Base-by-base conservation (phyloP, 1,140 invertebrate species). In the Bombus breviceps region DNA sequence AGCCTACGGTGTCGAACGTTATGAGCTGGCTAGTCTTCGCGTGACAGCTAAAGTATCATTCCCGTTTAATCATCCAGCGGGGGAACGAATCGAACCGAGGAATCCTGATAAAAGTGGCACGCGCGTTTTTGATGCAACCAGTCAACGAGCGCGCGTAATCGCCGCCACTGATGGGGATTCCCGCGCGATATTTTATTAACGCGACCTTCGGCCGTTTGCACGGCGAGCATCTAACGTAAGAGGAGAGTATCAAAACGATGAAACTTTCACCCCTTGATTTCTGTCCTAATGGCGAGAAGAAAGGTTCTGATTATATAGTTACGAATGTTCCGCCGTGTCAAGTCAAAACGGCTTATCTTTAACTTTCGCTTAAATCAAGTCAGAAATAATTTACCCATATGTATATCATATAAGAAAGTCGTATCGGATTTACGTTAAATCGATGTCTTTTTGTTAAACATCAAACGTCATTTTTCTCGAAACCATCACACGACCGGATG, bases 171-270 rank as follows among this genome's bases (percentile, higher is more conserved):
- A 53, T 69, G 68, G n/a, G 43, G 34, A n/a, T 39, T 66, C 6
- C 66, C 28, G 28, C 41, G 66, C 6, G 64, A 47, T 68, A 47
- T 80, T 68, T 69, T 69, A 69, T 80, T 80, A 80, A 80, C 41
- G 32, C 59, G 32, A 69, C 43, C 41, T 18, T 32, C 28, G 28
- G 62, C 13, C 64, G 64, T 32, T 66, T 66, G 28, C 59, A 62
- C 59, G 59, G 9, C 57, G 57, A 12, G 57, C 22, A 59, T 59
- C 57, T 28, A 59, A 0, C 64, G n/a, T 15, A 15, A 32, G 13
- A 18, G 13, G 3, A n/a, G 18, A 18, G 47, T 53, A 53, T 22
- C 47, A 22, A 32, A 32, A 62, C 28, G 28, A 62, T n/a, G 12
- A 64, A 32, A 18, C 32, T 18, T 66, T n/a, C 64, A 66, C n/a